These are phyloP conservation scores for Pocillopora damicornis DNA, from an alignment of 64 coral and sea anemone species.

Conservation along the genomic window DNA sequence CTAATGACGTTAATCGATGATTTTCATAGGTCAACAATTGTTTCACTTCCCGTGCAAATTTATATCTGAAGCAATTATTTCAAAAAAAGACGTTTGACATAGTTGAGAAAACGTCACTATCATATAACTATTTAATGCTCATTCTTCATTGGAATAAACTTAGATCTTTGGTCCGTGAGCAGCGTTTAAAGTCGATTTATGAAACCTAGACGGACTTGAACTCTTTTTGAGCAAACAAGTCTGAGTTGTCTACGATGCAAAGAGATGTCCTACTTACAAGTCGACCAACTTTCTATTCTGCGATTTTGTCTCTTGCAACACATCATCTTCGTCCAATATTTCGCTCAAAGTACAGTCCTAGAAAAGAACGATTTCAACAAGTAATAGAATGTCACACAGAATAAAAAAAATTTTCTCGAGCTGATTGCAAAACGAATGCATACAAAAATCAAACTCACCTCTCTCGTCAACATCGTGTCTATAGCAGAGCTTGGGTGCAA, in stretches of 20 bases:
- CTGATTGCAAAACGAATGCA: not conserved
- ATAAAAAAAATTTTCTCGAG: not conserved
- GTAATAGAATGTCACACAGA: not conserved
- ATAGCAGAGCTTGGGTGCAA: conserved; percentile 87
- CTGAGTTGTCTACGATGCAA: not conserved
- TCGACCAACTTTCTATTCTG: conserved; percentile 97
- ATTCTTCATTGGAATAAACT: not conserved
- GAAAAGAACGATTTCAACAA: not conserved
- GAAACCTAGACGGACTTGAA: not conserved
- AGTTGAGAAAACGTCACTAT: not conserved
- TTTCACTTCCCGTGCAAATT: not conserved
- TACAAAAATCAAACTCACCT: conserved; percentile 59
- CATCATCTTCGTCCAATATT: conserved; percentile 97
- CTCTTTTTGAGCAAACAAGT: not conserved
- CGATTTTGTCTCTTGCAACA: conserved; percentile 98
- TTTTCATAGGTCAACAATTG: not conserved
- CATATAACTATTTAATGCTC: not conserved
- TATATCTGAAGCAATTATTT: not conserved
- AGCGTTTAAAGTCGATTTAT: not conserved
- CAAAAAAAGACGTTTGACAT: not conserved
- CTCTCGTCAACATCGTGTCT: conserved; percentile 90
- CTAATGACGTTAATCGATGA: not conserved
- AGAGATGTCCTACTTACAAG: conserved; percentile 74
- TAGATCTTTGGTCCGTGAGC: not conserved
- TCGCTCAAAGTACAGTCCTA: conserved; percentile 93